Evolutionary conservation across 2,113 vertebrate species (phyloP), one percentile per base, ranked within the genome.

Genomic region (Plecotus auritus): DNA sequence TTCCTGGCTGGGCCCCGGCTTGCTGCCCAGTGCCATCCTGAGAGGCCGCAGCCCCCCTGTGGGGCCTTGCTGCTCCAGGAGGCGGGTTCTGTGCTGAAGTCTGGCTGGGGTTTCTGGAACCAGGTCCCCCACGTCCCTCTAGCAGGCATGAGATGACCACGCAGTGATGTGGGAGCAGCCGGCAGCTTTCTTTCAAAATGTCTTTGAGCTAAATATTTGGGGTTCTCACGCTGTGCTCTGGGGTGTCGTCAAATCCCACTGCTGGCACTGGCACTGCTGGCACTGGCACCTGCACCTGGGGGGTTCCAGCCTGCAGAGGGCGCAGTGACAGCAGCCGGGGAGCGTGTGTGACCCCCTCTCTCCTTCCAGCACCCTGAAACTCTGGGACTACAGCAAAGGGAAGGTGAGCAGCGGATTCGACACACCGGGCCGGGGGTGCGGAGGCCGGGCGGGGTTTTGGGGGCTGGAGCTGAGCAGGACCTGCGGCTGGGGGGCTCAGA

Each of bases 301-400:
- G 35, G 23, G 42, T 9, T 61, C 59, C 59, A 28, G 56, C 56
- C 56, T 59, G 56, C 20, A 13, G 70, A 2, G 85, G 72, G 42
- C 1, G 0, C 7, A 0, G 78, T 35, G 78, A 6, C 32, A 0
- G 40, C 16, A 3, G 72, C 54, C 23, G 1, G 51, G 17, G n/a
- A n/a, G n/a, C 1, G 40, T 20, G 11, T 77, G 9, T 72, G 54
- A 88, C 80, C 11, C 32, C 14, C 2, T 84, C 87, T 17, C 74
- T 96, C 97, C 13, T 97, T 90, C 12, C 73, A 99, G 99, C 98
- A 99, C 99, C 17, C 98, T 99, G 96, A 99, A 99, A 96, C 99
- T 99, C 98, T 99, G 99, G 99, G 99, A 99, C 98, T 99, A 99
- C 99, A 99, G 99, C 98, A 99, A 99, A 98, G 99, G 99, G 98